Evolutionary conservation across 2,888 invertebrate genomes (phyloP).

Genomic region (Lasioglossum oenotherae): DNA sequence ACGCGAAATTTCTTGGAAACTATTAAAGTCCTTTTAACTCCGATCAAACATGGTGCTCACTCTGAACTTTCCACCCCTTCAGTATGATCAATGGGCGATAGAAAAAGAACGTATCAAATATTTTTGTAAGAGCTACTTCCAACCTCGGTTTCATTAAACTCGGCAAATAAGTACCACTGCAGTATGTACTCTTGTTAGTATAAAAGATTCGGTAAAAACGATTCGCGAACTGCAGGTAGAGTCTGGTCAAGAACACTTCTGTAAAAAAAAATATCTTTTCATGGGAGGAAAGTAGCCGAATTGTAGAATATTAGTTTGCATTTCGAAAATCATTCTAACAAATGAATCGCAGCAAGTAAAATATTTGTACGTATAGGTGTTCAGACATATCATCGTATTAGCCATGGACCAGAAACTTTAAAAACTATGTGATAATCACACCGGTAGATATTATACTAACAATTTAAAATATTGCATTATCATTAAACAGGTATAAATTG

Average conservation of each 20-base stretch:
- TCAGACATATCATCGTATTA: too few species aligned
- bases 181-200: background rate
- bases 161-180: background rate
- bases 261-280: background rate
- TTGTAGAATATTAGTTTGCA: too few species aligned
- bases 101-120: background rate
- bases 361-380: too few species aligned
- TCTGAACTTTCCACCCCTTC: background rate
- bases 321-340: too few species aligned
- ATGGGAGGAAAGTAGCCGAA: background rate
- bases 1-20: background rate
- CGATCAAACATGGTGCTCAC: background rate
- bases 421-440: too few species aligned
- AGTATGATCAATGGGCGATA: background rate
- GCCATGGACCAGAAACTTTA: too few species aligned
- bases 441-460: too few species aligned
- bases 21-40: slow-evolving; percentile 3
- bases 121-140: background rate
- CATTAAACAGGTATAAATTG: too few species aligned
- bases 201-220: background rate
- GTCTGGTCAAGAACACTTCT: background rate
- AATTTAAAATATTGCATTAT: too few species aligned
- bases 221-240: background rate
- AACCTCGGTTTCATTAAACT: background rate
- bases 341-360: background rate